phyloP scores from a whole-genome alignment of 1,140 invertebrate genomes.

The Drosophila sp. region DNA sequence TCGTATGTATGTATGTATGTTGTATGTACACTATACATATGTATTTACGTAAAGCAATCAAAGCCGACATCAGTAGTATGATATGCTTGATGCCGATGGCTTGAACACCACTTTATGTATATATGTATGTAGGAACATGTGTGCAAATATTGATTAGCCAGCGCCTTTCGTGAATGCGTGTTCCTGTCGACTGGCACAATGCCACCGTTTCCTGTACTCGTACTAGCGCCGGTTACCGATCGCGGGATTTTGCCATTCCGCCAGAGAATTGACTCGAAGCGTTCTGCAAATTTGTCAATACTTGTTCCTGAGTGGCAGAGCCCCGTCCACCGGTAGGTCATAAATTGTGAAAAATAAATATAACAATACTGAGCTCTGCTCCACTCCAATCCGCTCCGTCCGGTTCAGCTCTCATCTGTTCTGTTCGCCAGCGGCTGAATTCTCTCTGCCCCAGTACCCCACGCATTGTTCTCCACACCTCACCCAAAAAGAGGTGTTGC shows the following conservation, averaged over 20 bases:
- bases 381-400: slow-evolving; percentile 3
- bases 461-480: slow-evolving; percentile 76
- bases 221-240: slow-evolving; percentile 74
- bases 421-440: slow-evolving; percentile 56
- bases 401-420: slow-evolving; percentile 20
- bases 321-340: slow-evolving; percentile 41
- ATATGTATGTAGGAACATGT: slow-evolving; percentile 39
- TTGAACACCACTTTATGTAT: not conserved
- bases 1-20: slow-evolving; percentile 16
- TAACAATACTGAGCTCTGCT: slow-evolving; percentile 59
- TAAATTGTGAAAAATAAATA: slow-evolving; percentile 78
- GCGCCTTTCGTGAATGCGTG: slow-evolving; percentile 66
- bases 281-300: slow-evolving; percentile 72
- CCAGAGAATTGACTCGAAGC: slow-evolving; percentile 24
- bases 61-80: slow-evolving; percentile 40
- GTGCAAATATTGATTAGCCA: slow-evolving; percentile 71
- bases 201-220: slow-evolving; percentile 78
- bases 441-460: slow-evolving; percentile 41
- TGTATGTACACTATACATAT: slow-evolving; percentile 8
- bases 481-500: slow-evolving; percentile 71
- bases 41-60: slow-evolving; percentile 40
- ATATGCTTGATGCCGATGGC: not conserved
- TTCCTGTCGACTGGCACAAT: slow-evolving; percentile 60
- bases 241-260: slow-evolving; percentile 27
- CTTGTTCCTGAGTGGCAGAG: slow-evolving; percentile 18